Conservation (phyloP, 2,797 vertebrate species). For the Pseudomugil tenellus region DNA sequence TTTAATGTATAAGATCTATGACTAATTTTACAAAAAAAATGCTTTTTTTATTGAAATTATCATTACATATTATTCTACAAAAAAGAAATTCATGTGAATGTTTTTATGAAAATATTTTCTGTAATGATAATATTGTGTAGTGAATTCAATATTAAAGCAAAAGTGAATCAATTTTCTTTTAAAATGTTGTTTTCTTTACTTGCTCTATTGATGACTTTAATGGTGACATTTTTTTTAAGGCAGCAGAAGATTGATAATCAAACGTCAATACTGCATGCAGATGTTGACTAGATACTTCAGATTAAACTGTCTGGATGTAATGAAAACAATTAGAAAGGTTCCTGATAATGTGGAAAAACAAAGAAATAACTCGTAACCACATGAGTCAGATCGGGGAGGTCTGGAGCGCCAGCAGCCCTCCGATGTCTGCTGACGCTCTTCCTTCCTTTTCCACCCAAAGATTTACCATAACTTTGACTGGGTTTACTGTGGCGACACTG, state of each 20-base stretch:
- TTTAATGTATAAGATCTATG: neutral
- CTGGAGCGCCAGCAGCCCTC: constrained; percentile 69
- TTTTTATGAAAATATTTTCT: neutral
- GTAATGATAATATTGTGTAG: neutral
- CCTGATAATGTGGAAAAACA: constrained; percentile 4
- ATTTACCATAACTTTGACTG: constrained; percentile 37
- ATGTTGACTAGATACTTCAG: neutral
- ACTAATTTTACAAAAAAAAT: no score
- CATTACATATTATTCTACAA: no score
- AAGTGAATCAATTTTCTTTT: no score
- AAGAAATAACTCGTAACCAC: constrained; percentile 45
- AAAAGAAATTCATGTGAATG: no score
- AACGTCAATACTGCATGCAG: neutral
- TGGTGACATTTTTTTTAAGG: no score
- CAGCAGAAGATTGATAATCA: neutral
- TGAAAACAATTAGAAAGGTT: neutral
- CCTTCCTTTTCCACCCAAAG: constrained; percentile 86
- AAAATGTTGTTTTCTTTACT: neutral
- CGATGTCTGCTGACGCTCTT: constrained; percentile 82
- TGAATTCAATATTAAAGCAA: neutral
- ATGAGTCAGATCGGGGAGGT: constrained; percentile 50
- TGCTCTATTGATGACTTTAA: no score
- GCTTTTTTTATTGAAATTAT: no score
- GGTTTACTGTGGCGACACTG: constrained; percentile 20
- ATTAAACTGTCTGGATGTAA: neutral